Percentiles rank a stretch among this genome's conserved stretches.
phyloP scores from a whole-genome alignment of 1,140 invertebrate genomes.

The Brachionus rotundiformis region DNA sequence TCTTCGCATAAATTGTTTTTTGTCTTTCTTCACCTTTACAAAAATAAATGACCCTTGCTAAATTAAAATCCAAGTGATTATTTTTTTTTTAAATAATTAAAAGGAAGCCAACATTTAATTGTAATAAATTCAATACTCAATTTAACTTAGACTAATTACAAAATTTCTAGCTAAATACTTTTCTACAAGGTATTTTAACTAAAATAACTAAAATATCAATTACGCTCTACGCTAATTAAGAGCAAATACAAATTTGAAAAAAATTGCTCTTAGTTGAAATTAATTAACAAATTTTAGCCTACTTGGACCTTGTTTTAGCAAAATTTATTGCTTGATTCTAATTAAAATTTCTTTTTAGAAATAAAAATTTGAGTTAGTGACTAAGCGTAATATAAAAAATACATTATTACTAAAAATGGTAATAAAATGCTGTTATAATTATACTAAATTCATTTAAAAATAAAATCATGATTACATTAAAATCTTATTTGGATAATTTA shows the following conservation, averaged over 20 bases:
- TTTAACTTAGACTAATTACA: neutral
- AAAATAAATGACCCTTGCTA: neutral
- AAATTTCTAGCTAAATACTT: neutral
- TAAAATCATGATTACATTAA: neutral
- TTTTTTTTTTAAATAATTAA: neutral
- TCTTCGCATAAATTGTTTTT: neutral
- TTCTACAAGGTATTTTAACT: neutral
- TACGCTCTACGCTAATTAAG: neutral
- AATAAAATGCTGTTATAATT: conserved; percentile 5
- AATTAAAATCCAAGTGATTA: neutral
- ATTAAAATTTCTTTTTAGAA: neutral
- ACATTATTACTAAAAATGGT: neutral
- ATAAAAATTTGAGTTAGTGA: neutral
- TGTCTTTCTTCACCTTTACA: conserved; percentile 13
- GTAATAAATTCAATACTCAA: neutral
- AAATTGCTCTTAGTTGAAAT: neutral
- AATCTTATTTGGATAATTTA: neutral
- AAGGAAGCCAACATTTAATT: conserved; percentile 14
- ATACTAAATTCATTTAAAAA: neutral
- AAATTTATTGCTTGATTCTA: neutral
- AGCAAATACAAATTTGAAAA: neutral
- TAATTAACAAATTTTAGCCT: neutral
- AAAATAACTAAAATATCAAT: conserved; percentile 7
- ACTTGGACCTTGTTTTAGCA: neutral
- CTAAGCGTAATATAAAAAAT: neutral